phyloP scores from a whole-genome alignment of 2,888 invertebrate species.

The Ophion obscuratus region DNA sequence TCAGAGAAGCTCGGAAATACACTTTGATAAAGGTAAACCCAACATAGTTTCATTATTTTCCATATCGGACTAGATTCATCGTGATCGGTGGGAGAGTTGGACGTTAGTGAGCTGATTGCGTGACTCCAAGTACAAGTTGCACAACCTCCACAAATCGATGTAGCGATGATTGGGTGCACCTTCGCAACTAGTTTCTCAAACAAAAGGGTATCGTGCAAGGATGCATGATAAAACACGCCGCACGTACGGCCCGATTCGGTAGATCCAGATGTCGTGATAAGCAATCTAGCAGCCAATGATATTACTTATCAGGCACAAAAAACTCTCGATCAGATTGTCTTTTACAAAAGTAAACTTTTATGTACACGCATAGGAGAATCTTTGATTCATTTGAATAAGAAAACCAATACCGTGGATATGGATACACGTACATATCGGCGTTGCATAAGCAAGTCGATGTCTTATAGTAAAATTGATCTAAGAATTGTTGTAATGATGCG shows the following conservation, averaged over 20 bases:
- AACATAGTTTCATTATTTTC: neutral
- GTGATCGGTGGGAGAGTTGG: neutral
- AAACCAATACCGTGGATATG: neutral
- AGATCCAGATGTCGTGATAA: neutral
- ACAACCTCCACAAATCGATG: neutral
- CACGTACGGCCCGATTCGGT: neutral
- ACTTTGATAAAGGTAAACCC: neutral
- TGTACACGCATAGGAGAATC: neutral
- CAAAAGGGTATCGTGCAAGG: neutral
- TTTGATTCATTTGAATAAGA: neutral
- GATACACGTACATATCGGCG: neutral
- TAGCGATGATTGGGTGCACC: neutral
- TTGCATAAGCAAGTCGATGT: constrained; percentile 54
- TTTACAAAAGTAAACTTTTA: neutral
- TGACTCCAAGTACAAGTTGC: neutral
- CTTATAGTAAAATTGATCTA: constrained; percentile 55
- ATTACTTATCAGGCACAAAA: neutral
- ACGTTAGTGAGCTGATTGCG: neutral
- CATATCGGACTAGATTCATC: neutral
- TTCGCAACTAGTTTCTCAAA: neutral
- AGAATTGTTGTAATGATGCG: constrained; percentile 47
- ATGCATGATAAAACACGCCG: neutral
- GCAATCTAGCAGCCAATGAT: neutral
- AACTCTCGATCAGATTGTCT: neutral
- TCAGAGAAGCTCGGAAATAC: neutral